A percentile compares a stretch with the other conserved stretches of the same genome.
phyloP scores from a whole-genome alignment of 2,888 invertebrate species.

The Agrypnus murinus region DNA sequence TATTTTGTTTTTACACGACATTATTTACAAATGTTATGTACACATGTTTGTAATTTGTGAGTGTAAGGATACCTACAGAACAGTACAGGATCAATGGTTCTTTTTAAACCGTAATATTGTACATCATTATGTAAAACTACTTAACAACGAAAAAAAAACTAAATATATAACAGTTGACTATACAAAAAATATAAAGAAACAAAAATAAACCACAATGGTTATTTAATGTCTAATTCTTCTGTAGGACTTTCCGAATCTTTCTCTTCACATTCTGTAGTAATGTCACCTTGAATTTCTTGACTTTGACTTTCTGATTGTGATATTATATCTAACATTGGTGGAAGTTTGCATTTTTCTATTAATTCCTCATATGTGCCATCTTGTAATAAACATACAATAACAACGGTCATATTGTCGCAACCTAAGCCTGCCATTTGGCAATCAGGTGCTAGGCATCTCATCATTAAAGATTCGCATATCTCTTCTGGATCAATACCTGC shows the following conservation, averaged over 20 bases:
- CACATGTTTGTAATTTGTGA: neutral
- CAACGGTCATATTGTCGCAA: constrained; percentile 99
- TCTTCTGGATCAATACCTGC: constrained; percentile 91
- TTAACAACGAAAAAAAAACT: constrained; percentile 10
- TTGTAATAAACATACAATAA: constrained; percentile 86
- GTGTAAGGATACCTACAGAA: neutral
- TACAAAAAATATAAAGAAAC: constrained; percentile 16
- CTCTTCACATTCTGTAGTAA: constrained; percentile 5
- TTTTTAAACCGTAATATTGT: constrained; percentile 5
- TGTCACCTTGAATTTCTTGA: neutral
- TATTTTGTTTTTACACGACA: constrained; percentile 11
- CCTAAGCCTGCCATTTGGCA: constrained; percentile 97
- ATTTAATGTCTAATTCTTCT: constrained; percentile 16
- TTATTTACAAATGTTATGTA: constrained; percentile 9
- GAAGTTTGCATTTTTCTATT: constrained; percentile 62
- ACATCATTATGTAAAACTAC: constrained; percentile 10
- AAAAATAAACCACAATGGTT: constrained; percentile 31
- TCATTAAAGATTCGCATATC: constrained; percentile 97
- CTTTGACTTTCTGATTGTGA: neutral
- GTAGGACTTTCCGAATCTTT: neutral
- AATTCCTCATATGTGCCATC: constrained; percentile 73
- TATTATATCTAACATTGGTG: neutral
- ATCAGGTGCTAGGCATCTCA: constrained; percentile 96
- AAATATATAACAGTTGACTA: constrained; percentile 11
- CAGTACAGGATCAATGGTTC: neutral